These are phyloP conservation scores for Rhinogobius similis DNA, from an alignment of 2,113 vertebrate species.

Conservation along the genomic window DNA sequence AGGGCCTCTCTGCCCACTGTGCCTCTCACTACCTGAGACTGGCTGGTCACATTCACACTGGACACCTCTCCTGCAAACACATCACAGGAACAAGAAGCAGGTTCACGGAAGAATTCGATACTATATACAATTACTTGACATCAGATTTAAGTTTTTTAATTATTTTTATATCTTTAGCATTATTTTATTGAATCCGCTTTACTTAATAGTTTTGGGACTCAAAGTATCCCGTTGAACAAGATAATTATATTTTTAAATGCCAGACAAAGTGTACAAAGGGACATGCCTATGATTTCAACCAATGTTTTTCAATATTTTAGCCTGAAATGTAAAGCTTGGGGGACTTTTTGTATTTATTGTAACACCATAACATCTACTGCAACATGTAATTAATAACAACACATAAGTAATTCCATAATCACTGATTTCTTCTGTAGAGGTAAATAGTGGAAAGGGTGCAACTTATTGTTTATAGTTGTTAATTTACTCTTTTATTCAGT, in stretches of 20 bases:
- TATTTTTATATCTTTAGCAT: too few species aligned
- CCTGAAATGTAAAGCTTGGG: too few species aligned
- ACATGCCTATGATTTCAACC: too few species aligned
- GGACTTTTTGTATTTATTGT: too few species aligned
- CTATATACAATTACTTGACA: background rate
- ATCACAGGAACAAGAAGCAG: background rate
- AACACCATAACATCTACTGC: too few species aligned
- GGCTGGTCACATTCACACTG: constrained; percentile 92
- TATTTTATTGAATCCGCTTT: too few species aligned
- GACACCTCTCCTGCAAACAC: constrained; percentile 79
- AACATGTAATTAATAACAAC: background rate
- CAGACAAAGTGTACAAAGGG: too few species aligned
- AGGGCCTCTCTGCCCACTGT: constrained; percentile 87
- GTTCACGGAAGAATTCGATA: background rate
- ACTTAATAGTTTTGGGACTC: too few species aligned
- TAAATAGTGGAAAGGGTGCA: background rate
- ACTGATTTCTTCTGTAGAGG: background rate
- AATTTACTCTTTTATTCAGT: background rate
- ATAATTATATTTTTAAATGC: too few species aligned
- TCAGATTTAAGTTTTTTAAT: background rate
- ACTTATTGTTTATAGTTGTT: background rate
- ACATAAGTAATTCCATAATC: background rate
- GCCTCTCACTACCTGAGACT: constrained; percentile 83
- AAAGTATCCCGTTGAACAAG: too few species aligned
- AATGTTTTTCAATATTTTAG: too few species aligned